phyloP scores from a whole-genome alignment of 2,797 vertebrate genomes.

The Taeniopygia guttata region DNA sequence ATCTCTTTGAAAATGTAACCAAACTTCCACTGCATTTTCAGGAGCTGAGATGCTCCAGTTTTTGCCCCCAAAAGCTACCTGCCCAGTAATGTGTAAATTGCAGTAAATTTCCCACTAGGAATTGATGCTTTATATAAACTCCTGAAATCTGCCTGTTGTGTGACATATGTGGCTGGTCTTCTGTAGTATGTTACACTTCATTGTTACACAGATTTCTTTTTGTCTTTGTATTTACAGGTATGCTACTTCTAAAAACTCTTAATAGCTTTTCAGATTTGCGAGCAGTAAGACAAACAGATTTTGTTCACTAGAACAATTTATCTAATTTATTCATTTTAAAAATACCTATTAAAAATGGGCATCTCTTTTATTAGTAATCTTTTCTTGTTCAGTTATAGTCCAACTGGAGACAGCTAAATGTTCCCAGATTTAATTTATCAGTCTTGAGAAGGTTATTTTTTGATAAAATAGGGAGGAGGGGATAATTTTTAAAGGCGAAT shows the following conservation, averaged over 20 bases:
- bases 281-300: background rate
- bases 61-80: background rate
- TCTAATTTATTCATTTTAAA: background rate
- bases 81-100: background rate
- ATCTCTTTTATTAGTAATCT: background rate
- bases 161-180: background rate
- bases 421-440: background rate
- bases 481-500: background rate
- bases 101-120: background rate
- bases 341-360: background rate
- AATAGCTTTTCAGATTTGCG: background rate
- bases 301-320: background rate
- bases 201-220: background rate
- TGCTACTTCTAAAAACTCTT: background rate
- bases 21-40: background rate
- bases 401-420: background rate
- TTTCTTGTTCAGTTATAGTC: background rate
- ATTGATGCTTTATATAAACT: background rate
- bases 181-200: background rate
- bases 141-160: background rate
- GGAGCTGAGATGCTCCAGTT: background rate
- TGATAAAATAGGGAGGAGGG: background rate
- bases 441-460: background rate
- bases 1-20: background rate
- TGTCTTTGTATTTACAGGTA: background rate